Conservation (phyloP, 2,888 invertebrate genomes). For the Empis livida region DNA sequence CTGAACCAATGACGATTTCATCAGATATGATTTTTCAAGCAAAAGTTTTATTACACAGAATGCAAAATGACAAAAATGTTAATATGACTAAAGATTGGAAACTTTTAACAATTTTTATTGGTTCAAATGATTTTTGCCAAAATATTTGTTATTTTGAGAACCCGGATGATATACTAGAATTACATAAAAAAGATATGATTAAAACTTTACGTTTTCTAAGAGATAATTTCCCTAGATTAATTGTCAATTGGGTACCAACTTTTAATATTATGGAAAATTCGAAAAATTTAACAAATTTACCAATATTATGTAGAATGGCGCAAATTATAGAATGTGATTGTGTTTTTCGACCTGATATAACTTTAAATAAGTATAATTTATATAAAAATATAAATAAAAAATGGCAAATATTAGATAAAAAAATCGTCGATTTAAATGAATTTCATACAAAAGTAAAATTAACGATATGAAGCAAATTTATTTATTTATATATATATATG, state of each 20-base stretch:
- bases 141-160: slow-evolving; percentile 40
- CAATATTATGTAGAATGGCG: slow-evolving; percentile 17
- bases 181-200: slow-evolving; percentile 38
- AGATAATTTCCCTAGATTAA: slow-evolving; percentile 40
- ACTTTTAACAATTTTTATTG: slow-evolving; percentile 44
- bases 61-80: slow-evolving; percentile 29
- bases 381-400: slow-evolving; percentile 13
- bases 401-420: slow-evolving; percentile 41
- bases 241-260: slow-evolving; percentile 21
- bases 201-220: slow-evolving; percentile 38
- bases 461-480: no score
- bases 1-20: slow-evolving; percentile 30
- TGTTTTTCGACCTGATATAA: slow-evolving; percentile 14
- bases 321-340: slow-evolving; percentile 26
- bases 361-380: slow-evolving; percentile 1
- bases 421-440: slow-evolving; percentile 33
- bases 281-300: slow-evolving; percentile 14
- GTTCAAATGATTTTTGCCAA: slow-evolving; percentile 46
- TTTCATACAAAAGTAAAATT: slow-evolving; percentile 23
- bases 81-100: slow-evolving; percentile 47
- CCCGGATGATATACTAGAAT: slow-evolving; percentile 26
- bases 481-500: no score
- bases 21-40: slow-evolving; percentile 24
- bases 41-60: slow-evolving; percentile 20
- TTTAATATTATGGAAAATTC: neutral